Base-by-base conservation (phyloP, 1,140 invertebrate species). In the Drosophila malerkotliana region DNA sequence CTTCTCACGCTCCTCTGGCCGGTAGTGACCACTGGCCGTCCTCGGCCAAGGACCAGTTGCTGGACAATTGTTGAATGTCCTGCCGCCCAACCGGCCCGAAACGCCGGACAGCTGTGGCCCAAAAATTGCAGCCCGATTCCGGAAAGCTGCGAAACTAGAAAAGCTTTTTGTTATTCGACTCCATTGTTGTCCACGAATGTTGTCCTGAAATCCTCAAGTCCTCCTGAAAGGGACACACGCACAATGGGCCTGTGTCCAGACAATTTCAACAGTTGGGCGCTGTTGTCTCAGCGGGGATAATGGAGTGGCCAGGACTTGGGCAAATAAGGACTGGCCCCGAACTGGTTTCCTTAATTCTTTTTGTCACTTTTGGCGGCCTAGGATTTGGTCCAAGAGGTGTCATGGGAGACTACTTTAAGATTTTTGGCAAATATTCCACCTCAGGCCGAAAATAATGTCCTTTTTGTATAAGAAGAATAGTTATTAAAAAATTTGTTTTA, bases 71-170 rank as follows among this genome's bases (percentile, higher is more conserved):
- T 45, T 67, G 62, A 58, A 52, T 53, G 59, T 14, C n/a, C 41
- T 49, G 12, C 49, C 15, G 39, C n/a, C 56, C 56, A 41, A 45
- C 45, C 4, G 41, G 34, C 34, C 12, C 1, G 34, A 52, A 44
- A 30, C 10, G 41, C 41, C 41, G 41, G 41, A 44, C 32, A 30
- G 39, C 55, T 39, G 12, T 44, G 28, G 18, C 15, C 18, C 49
- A n/a, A 51, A 52, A 32, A 44, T 30, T 14, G 32, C 44, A 44
- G 37, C 45, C 55, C 24, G 14, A 41, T 21, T 64, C 60, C 60
- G 63, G 63, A 74, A 74, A 75, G 72, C 72, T 75, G 72, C 41
- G 34, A 69, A 62, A 77, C 81, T 87, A 85, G 81, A 85, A 84
- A 77, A 85, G 82, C 82, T 77, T 71, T 77, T 80, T 87, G 69